phyloP scores from a whole-genome alignment of 2,888 invertebrate species.

The Uloborus plumipes region DNA sequence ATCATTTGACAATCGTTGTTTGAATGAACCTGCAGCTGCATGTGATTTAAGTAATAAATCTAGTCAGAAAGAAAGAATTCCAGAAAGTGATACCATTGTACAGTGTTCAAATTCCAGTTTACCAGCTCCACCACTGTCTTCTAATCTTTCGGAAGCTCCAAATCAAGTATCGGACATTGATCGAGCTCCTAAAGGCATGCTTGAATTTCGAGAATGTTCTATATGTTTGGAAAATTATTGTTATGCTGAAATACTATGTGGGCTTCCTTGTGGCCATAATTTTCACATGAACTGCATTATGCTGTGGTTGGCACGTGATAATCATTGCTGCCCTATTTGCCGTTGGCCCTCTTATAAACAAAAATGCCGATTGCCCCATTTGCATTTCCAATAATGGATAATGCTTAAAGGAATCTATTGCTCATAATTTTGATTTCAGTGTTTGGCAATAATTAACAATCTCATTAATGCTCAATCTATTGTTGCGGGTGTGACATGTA shows the following conservation, averaged over 20 bases:
- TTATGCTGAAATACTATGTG: constrained; percentile 71
- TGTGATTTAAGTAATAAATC: background rate
- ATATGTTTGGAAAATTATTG: constrained; percentile 74
- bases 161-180: constrained; percentile 11
- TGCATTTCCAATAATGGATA: constrained; percentile 59
- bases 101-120: background rate
- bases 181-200: constrained; percentile 69
- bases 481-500: no score
- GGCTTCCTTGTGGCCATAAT: constrained; percentile 74
- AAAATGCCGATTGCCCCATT: constrained; percentile 52
- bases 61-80: constrained; percentile 18
- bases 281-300: constrained; percentile 75
- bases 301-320: constrained; percentile 74
- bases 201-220: constrained; percentile 73
- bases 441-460: no score
- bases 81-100: background rate
- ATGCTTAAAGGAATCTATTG: no score
- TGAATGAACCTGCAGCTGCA: background rate
- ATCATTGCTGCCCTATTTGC: constrained; percentile 75
- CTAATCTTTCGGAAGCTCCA: constrained; percentile 17
- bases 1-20: constrained; percentile 8
- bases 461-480: no score
- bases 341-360: constrained; percentile 74
- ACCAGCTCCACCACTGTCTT: background rate
- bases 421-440: no score